Percentiles rank a stretch among this genome's conserved stretches.
These are phyloP conservation scores for Drymonia ruficornis DNA, from an alignment of 2,888 invertebrate genomes.

Conservation along the genomic window DNA sequence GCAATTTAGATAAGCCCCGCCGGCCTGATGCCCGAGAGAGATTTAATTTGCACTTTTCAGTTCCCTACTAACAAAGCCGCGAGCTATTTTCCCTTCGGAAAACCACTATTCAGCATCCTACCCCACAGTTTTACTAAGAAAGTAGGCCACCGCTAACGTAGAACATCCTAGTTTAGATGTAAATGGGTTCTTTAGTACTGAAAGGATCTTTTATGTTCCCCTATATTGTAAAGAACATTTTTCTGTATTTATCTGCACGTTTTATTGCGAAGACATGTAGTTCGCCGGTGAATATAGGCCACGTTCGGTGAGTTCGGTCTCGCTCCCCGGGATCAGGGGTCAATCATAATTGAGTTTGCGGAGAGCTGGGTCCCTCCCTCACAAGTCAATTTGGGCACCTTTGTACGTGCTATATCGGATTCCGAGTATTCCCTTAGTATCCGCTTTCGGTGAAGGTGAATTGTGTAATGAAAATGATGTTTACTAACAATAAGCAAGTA, in stretches of 20 bases:
- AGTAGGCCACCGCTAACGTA: slow-evolving; percentile 13
- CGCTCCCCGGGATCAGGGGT: slow-evolving; percentile 56
- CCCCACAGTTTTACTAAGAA: slow-evolving; percentile 17
- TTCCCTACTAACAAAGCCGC: slow-evolving; percentile 44
- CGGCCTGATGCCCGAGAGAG: slow-evolving; percentile 56
- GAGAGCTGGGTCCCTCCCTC: slow-evolving; percentile 37
- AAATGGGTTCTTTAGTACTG: slow-evolving; percentile 23
- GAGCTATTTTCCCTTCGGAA: slow-evolving; percentile 40
- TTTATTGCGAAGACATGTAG: slow-evolving; percentile 1
- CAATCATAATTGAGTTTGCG: slow-evolving; percentile 62
- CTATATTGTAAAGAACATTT: neutral
- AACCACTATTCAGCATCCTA: slow-evolving; percentile 39
- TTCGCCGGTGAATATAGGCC: slow-evolving; percentile 23
- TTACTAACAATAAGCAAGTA: neutral
- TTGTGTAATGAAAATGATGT: neutral
- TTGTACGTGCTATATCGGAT: slow-evolving; percentile 19
- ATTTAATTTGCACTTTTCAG: slow-evolving; percentile 71
- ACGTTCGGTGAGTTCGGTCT: slow-evolving; percentile 49
- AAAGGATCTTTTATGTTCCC: slow-evolving; percentile 8
- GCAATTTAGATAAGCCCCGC: slow-evolving; percentile 65
- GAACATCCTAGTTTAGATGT: slow-evolving; percentile 12
- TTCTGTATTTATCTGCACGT: neutral
- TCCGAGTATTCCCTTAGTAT: slow-evolving; percentile 14
- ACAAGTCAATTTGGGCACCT: slow-evolving; percentile 30
- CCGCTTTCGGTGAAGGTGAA: neutral